Evolutionary conservation across 2,797 vertebrate genomes (phyloP).

Genomic region (Tympanoctomys barrerae): DNA sequence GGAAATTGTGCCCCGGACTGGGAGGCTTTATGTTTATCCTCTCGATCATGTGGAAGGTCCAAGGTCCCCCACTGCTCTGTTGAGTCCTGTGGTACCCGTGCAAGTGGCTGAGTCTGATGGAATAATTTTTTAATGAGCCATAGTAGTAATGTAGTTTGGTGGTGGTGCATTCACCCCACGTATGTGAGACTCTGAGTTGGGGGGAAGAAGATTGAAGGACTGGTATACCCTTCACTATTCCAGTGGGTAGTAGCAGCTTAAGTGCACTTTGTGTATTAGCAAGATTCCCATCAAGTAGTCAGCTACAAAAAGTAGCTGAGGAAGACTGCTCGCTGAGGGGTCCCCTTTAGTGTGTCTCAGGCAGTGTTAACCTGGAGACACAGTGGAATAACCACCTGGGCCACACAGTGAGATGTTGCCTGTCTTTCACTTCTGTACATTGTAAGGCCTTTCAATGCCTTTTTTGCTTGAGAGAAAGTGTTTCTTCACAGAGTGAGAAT

Average conservation of each 20-base stretch:
- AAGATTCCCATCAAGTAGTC: not conserved
- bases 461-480: not conserved
- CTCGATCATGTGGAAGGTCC: not conserved
- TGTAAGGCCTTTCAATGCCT: not conserved
- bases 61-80: not conserved
- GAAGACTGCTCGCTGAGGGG: not conserved
- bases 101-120: not conserved
- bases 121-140: not conserved
- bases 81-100: accelerated
- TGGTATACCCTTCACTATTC: not conserved
- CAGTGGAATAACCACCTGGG: not conserved
- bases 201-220: not conserved
- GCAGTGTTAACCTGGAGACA: not conserved
- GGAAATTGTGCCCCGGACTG: not conserved
- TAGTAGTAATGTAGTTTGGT: not conserved
- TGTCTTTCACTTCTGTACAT: not conserved
- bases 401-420: not conserved
- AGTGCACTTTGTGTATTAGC: not conserved
- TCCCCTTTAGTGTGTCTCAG: not conserved
- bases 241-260: not conserved
- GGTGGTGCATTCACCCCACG: not conserved
- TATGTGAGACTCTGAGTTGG: not conserved
- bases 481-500: not conserved
- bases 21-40: not conserved
- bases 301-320: not conserved